Percentiles rank a stretch among this genome's conserved stretches.
Evolutionary conservation across 2,797 vertebrate species (phyloP).

Genomic region (Tragelaphus eurycerus): DNA sequence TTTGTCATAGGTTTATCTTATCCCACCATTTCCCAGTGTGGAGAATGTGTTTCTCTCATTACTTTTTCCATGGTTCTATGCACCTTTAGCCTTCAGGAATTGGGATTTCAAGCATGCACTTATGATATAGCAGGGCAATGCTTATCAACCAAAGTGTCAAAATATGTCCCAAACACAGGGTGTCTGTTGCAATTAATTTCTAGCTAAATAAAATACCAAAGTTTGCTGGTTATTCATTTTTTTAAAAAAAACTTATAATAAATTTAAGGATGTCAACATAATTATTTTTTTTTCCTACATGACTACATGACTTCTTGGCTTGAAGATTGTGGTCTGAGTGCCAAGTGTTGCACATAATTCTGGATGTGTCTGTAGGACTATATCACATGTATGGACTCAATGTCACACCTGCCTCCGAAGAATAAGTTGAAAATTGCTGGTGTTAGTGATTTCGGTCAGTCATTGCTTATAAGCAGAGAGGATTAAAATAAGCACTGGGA

Average conservation of each 20-base stretch:
- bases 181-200: neutral
- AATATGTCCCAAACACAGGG: neutral
- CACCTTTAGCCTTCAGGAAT: neutral
- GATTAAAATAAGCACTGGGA: neutral
- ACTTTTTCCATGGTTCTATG: neutral
- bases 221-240: neutral
- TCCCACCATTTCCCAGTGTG: neutral
- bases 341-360: neutral
- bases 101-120: neutral
- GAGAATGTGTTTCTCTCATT: neutral
- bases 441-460: neutral
- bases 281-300: neutral
- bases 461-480: neutral
- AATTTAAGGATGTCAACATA: neutral
- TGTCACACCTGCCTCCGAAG: neutral
- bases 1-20: neutral
- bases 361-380: neutral
- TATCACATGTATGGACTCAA: neutral
- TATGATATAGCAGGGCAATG: neutral
- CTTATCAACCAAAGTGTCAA: neutral
- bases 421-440: neutral
- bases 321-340: neutral
- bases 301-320: neutral
- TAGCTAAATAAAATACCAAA: neutral
- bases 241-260: neutral